Conservation (phyloP, 1,140 invertebrate genomes). For the Drosophila quadrilineata region DNA sequence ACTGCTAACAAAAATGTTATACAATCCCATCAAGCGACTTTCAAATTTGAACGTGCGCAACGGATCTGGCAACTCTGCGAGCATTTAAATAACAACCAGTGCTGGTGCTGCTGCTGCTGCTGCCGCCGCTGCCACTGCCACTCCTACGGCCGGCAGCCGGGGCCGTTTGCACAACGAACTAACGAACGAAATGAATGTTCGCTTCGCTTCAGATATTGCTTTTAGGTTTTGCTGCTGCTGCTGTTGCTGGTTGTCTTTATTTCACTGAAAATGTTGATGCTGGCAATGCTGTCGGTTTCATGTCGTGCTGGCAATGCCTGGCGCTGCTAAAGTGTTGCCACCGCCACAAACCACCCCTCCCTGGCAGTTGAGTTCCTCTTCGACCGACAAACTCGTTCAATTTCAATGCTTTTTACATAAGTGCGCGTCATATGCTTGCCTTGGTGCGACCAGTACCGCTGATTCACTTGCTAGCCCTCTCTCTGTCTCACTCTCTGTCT, state of each 20-base stretch:
- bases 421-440: conserved; percentile 47
- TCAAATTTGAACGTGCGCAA: conserved; percentile 21
- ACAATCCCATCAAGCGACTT: conserved; percentile 26
- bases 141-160: conserved; percentile 58
- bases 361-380: conserved; percentile 28
- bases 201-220: conserved; percentile 50
- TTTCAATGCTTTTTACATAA: conserved; percentile 79
- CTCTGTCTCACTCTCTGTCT: conserved; percentile 4
- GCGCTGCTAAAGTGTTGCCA: conserved; percentile 29
- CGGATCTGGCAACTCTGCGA: conserved; percentile 33
- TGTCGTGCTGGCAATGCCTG: conserved; percentile 45
- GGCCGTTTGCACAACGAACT: conserved; percentile 68
- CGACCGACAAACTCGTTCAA: conserved; percentile 65
- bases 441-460: conserved; percentile 21
- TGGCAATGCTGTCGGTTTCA: conserved; percentile 54
- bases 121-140: conserved; percentile 45
- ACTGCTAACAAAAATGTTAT: too few relatives aligned
- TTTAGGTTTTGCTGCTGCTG: conserved; percentile 32
- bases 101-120: conserved; percentile 5
- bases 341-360: conserved; percentile 27
- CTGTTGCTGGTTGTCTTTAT: conserved; percentile 38
- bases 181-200: too few relatives aligned
- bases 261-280: conserved; percentile 40
- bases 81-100: conserved; percentile 51
- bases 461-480: background rate